A percentile compares a stretch with the other conserved stretches of the same genome.
phyloP scores from a whole-genome alignment of 2,888 invertebrate genomes.

The Alsophila aescularia region DNA sequence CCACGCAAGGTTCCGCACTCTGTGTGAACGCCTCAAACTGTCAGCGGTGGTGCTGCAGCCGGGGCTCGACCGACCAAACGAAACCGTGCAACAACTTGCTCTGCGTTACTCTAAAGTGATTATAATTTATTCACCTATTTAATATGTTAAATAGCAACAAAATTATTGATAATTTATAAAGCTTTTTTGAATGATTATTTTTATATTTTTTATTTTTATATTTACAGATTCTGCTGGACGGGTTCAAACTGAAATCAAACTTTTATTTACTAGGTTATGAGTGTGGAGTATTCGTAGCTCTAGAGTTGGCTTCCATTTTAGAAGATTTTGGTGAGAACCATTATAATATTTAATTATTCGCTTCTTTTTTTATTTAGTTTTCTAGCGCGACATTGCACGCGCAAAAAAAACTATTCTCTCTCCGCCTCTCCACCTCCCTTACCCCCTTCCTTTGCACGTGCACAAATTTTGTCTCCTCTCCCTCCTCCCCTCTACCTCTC shows the following conservation, averaged over 20 bases:
- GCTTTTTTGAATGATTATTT: no score
- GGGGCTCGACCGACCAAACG: slow-evolving; percentile 48
- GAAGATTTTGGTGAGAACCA: slow-evolving; percentile 52
- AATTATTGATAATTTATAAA: no score
- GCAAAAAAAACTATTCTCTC: no score
- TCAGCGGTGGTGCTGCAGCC: slow-evolving; percentile 60
- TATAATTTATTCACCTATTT: no score
- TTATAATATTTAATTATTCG: no score
- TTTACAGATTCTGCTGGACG: slow-evolving; percentile 47
- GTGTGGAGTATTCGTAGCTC: slow-evolving; percentile 48
- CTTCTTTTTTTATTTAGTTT: no score
- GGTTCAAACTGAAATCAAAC: slow-evolving; percentile 37
- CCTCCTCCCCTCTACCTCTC: no score
- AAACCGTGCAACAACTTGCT: slow-evolving; percentile 29
- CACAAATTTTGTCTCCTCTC: no score
- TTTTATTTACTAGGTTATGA: slow-evolving; percentile 61
- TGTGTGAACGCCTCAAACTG: slow-evolving; percentile 56
- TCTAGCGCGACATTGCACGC: no score
- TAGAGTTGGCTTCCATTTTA: slow-evolving; percentile 56
- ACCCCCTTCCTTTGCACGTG: no score
- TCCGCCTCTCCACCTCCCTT: no score
- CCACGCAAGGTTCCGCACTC: slow-evolving; percentile 45
- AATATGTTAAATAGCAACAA: no score
- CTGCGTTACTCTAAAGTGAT: not conserved
- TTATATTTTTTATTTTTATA: slow-evolving; percentile 6